Percentiles rank a stretch among this genome's conserved stretches.
Evolutionary conservation across 2,113 vertebrate species (phyloP).

Genomic region (Myocastor coypus): DNA sequence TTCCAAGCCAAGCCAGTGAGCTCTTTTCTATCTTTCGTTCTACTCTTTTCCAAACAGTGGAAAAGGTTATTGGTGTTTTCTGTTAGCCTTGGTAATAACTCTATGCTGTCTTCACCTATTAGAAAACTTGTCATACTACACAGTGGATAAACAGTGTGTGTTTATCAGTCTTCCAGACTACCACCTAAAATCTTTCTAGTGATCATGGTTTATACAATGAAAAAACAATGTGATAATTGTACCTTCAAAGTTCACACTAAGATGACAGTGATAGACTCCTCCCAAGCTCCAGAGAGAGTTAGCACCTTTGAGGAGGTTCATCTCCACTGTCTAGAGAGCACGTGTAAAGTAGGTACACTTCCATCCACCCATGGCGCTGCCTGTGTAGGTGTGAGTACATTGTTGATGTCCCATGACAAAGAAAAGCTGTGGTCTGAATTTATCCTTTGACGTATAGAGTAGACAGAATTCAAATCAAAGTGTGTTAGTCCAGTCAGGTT

Average conservation of each 20-base stretch:
- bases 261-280: slow-evolving; percentile 57
- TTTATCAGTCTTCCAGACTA: slow-evolving; percentile 62
- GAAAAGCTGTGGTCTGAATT: slow-evolving; percentile 32
- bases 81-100: slow-evolving; percentile 61
- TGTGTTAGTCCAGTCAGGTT: slow-evolving; percentile 83
- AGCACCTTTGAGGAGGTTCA: slow-evolving; percentile 84
- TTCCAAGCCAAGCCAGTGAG: slow-evolving; percentile 53
- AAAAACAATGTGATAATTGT: slow-evolving; percentile 70
- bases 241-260: slow-evolving; percentile 75
- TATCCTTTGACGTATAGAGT: slow-evolving; percentile 8
- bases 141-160: slow-evolving; percentile 53
- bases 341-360: slow-evolving; percentile 48
- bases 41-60: not conserved
- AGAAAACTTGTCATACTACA: slow-evolving; percentile 74
- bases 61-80: slow-evolving; percentile 49
- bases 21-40: not conserved
- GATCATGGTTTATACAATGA: slow-evolving; percentile 69
- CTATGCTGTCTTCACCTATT: slow-evolving; percentile 42
- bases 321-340: slow-evolving; percentile 66
- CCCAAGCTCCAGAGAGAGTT: slow-evolving; percentile 62
- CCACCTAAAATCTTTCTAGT: slow-evolving; percentile 23
- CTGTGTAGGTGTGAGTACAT: slow-evolving; percentile 21
- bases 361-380: slow-evolving; percentile 62
- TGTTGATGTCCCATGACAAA: slow-evolving; percentile 46
- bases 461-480: slow-evolving; percentile 65